Conservation (phyloP, 2,113 vertebrate species). For the Poicephalus gulielmi region DNA sequence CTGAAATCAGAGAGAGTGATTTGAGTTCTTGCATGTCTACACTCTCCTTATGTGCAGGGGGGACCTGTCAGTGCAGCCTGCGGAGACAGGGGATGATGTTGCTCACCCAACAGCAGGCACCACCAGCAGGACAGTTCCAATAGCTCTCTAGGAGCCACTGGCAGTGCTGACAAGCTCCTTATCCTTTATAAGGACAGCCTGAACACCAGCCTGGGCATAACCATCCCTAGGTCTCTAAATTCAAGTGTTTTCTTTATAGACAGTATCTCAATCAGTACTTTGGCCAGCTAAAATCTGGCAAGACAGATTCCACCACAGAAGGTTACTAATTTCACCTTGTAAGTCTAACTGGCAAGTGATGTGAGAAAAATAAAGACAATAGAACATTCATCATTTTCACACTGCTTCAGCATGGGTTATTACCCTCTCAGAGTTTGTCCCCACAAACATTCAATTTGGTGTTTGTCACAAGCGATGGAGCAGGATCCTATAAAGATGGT, state of each 20-base stretch:
- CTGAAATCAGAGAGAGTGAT: background rate
- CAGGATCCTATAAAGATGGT: constrained; percentile 34
- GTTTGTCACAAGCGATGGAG: constrained; percentile 49
- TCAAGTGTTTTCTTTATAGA: background rate
- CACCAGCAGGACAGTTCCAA: background rate
- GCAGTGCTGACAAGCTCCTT: background rate
- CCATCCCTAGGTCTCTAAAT: background rate
- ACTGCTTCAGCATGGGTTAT: constrained; percentile 24
- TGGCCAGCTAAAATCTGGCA: constrained; percentile 1
- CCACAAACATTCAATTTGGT: constrained; percentile 47
- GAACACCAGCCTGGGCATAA: background rate
- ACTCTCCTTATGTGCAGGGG: fast-evolving
- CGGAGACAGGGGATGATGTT: background rate
- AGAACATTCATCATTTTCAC: constrained; percentile 54
- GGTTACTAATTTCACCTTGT: constrained; percentile 56
- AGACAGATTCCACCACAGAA: background rate
- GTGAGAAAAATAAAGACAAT: constrained; percentile 58
- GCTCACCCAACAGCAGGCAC: background rate
- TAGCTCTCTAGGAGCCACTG: background rate
- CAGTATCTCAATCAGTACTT: background rate
- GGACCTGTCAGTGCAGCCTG: fast-evolving
- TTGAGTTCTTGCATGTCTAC: fast-evolving
- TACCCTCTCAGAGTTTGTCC: constrained; percentile 36
- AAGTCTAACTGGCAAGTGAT: constrained; percentile 44
- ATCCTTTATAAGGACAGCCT: background rate